Base-by-base conservation (phyloP, 2,797 vertebrate genomes). In the Yasuhikotakia modesta region DNA sequence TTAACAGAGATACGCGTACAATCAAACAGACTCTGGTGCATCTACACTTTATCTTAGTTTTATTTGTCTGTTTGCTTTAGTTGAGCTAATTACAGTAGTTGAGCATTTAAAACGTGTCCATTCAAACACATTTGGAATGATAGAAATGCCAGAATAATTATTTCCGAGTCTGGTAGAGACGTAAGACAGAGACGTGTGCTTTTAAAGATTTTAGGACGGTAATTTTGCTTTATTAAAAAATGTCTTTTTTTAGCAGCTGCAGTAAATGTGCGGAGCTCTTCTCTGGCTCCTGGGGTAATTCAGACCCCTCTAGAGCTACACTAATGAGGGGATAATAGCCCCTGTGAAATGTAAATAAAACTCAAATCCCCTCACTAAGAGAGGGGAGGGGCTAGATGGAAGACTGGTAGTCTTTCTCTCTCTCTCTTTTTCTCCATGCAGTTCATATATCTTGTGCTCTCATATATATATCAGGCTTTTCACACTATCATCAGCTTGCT, bases 291-390 rank as follows among this genome's bases (percentile, higher is more conserved):
- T 60, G 78, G 76, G 78, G 60, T 81, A 78, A 84, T 84, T 84
- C 76, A 71, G 75, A 68, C 72, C 83, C 75, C 81, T 82, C 81
- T 76, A 35, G 81, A 82, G 83, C 79, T 80, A 65, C 80, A 77
- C 84, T 85, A 85, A 85, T 85, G 81, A 85, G 84, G 78, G 76
- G 75, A 76, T 84, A 82, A 84, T 85, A 81, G 84, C 67, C 78
- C 72, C 80, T 81, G 79, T 85, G 82, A 85, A 83, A 84, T 82
- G 82, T 85, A 84, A 85, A 82, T 84, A 84, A 84, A 85, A 85
- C 82, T 81, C 78, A 21, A 77, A 70, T 70, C 52, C 57, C 58
- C 73, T 70, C 64, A 53, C 63, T 53, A 69, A 76, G 68, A 73
- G 74, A 70, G 72, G 35, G 52, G 79, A 80, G 79, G 76, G 79